phyloP scores from a whole-genome alignment of 2,888 invertebrate genomes.

The Amphipyra tragopoginis region DNA sequence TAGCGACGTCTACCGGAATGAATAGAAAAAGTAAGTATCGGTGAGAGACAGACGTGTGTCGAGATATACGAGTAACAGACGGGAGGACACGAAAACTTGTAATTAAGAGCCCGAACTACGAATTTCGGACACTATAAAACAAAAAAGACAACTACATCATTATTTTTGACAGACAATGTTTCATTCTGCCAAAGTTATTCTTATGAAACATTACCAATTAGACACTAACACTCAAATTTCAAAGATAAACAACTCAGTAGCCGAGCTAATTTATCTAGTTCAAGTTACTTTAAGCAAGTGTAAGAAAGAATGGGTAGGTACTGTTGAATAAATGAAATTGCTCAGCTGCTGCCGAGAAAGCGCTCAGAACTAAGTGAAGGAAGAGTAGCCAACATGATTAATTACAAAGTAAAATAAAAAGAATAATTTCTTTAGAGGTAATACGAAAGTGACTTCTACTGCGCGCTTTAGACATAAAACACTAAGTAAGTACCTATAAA shows the following conservation, averaged over 20 bases:
- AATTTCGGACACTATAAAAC: not conserved
- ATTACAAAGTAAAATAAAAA: constrained; percentile 73
- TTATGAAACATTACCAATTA: constrained; percentile 24
- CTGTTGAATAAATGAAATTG: constrained; percentile 74
- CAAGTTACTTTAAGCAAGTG: constrained; percentile 66
- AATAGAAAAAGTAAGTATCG: constrained; percentile 61
- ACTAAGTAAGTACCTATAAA: constrained; percentile 46
- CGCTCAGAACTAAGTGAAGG: constrained; percentile 66
- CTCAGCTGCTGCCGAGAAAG: constrained; percentile 69
- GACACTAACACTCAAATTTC: constrained; percentile 22
- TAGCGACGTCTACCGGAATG: constrained; percentile 61
- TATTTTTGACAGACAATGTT: not conserved
- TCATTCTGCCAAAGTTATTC: constrained; percentile 3
- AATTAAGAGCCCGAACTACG: not conserved
- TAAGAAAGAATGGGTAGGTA: constrained; percentile 66
- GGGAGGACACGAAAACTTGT: not conserved
- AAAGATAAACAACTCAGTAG: constrained; percentile 44
- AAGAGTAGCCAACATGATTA: constrained; percentile 74
- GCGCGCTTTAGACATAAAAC: constrained; percentile 27
- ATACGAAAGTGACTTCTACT: constrained; percentile 50
- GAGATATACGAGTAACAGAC: constrained; percentile 3
- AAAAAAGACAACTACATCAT: not conserved
- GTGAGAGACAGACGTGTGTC: constrained; percentile 10
- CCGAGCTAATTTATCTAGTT: constrained; percentile 67
- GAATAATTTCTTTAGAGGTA: constrained; percentile 59